Base-by-base conservation (phyloP, 2,888 invertebrate species). In the Pristionchus maxplancki region DNA sequence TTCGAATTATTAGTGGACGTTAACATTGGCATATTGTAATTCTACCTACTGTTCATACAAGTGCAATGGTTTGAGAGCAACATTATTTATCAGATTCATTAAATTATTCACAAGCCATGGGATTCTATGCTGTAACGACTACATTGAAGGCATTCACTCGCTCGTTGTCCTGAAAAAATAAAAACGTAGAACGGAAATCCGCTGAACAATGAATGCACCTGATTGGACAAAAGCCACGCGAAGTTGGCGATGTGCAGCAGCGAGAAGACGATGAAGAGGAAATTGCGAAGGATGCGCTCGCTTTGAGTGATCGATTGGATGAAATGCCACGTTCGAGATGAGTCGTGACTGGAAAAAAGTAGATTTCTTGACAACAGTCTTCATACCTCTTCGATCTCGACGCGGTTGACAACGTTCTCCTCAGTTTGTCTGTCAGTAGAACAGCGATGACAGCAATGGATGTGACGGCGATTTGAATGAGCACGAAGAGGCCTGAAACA, bases 381-480 rank as follows among this genome's bases (percentile, higher is more conserved):
- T 37, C 37, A 13, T 1, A 74, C 20, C 24, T 20, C 24, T 15
- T 40, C 34, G 20, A 40, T 8, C 15, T 40, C 11, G 71, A 13
- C 9, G 8, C 40, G 1, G 8, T 24, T 24, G 71, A 74, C 24
- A 74, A 40, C 1, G 20, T 37, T 40, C 71, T 40, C 9, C 34
- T 24, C n/a, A 74, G 9, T 8, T 74, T 37, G 24, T 74, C 71
- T 4, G 71, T 74, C 9, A 74, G 3, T 2, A 74, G 71, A 40
- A 74, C 71, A 5, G 24, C 9, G 71, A 74, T 74, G 3, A 74
- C 71, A 20, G 71, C 71, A 4, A 74, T 8, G 20, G 71, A 40
- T 11, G 71, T 74, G 11, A 74, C 71, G 24, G 71, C n/a, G 71
- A 74, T 74, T 74, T 74, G 71, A 40, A 74, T 40, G 71, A 74